Conservation (phyloP, 2,797 vertebrate genomes). For the Lacerta viridis region DNA sequence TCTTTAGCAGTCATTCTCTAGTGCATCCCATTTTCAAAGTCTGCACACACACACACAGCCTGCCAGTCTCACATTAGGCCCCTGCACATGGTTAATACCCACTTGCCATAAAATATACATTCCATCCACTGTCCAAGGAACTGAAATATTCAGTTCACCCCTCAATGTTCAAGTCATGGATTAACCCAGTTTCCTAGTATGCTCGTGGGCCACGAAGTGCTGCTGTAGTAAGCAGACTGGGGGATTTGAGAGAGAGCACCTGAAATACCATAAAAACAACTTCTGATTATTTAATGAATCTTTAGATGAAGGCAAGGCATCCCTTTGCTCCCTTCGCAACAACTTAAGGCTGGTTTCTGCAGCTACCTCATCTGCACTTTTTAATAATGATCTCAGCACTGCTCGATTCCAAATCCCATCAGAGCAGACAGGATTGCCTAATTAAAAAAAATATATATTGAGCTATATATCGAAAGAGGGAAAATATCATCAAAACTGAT, state of each 20-base stretch:
- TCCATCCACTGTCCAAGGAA: conserved; percentile 32
- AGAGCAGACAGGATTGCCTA: conserved; percentile 12
- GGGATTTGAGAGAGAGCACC: conserved; percentile 67
- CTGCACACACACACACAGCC: conserved; percentile 33
- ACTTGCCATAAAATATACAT: conserved; percentile 69
- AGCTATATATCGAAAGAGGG: conserved; percentile 36
- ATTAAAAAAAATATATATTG: conserved; percentile 15
- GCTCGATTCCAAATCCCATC: conserved; percentile 42
- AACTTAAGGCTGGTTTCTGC: conserved; percentile 50
- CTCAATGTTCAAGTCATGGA: conserved; percentile 59
- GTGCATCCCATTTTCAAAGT: conserved; percentile 51
- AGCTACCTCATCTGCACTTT: conserved; percentile 30
- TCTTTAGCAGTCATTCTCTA: conserved; percentile 42
- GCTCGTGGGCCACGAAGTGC: conserved; percentile 69
- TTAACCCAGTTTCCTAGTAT: conserved; percentile 49
- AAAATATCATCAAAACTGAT: not conserved
- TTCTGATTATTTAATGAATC: conserved; percentile 63
- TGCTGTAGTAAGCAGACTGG: conserved; percentile 61
- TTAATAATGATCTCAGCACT: conserved; percentile 44
- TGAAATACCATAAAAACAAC: conserved; percentile 71
- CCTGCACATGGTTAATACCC: conserved; percentile 66
- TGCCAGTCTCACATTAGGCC: conserved; percentile 64
- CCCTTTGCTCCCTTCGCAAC: conserved; percentile 63
- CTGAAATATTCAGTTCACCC: conserved; percentile 64
- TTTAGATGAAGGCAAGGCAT: conserved; percentile 63